A percentile compares a stretch with the other conserved stretches of the same genome.
phyloP scores from a whole-genome alignment of 1,140 invertebrate species.

The Schlechtendalia chinensis region DNA sequence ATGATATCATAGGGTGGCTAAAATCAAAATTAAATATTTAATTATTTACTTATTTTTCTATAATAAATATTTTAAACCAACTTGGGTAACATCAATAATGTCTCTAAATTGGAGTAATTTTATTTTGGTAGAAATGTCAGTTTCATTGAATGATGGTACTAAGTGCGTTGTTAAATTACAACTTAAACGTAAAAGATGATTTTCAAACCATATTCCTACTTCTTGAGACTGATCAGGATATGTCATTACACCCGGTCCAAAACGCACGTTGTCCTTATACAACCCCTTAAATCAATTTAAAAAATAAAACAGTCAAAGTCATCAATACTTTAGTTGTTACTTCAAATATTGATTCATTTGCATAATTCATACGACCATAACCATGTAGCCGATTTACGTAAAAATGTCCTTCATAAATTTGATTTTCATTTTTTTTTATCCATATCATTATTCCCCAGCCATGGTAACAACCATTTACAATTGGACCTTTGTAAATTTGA shows the following conservation, averaged over 20 bases:
- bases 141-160: conserved; percentile 12
- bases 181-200: conserved; percentile 10
- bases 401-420: conserved; percentile 49
- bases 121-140: background rate
- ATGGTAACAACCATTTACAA: conserved; percentile 32
- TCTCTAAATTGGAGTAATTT: conserved; percentile 30
- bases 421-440: conserved; percentile 6
- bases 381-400: conserved; percentile 41
- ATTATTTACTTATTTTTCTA: no score
- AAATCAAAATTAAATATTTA: conserved; percentile 3
- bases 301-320: background rate
- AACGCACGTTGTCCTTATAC: conserved; percentile 43
- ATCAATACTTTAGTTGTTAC: background rate
- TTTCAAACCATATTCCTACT: conserved; percentile 42
- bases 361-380: conserved; percentile 36
- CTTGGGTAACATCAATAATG: conserved; percentile 38
- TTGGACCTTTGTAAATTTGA: conserved; percentile 36
- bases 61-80: conserved; percentile 7
- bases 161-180: background rate
- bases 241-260: conserved; percentile 46
- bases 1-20: conserved; percentile 7
- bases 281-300: conserved; percentile 25
- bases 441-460: conserved; percentile 22
- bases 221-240: conserved; percentile 35
- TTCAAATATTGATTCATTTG: conserved; percentile 24